phyloP scores from a whole-genome alignment of 2,888 invertebrate genomes.

The Diogma glabrata region DNA sequence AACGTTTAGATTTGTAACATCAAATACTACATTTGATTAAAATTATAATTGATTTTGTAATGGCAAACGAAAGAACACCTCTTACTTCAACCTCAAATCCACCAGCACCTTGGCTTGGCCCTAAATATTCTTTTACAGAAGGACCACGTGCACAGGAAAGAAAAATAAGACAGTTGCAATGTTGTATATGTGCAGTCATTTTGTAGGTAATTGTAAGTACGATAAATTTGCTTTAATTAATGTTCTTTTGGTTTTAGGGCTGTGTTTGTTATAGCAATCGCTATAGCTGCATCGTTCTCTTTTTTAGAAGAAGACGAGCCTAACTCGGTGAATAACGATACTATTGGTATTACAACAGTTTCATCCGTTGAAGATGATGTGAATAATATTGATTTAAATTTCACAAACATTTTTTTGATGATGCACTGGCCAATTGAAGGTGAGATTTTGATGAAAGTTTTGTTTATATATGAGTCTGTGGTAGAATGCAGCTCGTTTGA shows the following conservation, averaged over 20 bases:
- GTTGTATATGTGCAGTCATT: slow-evolving; percentile 53
- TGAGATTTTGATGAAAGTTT: slow-evolving; percentile 3
- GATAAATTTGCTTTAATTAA: background rate
- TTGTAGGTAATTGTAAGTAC: slow-evolving; percentile 46
- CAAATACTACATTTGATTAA: too few species aligned
- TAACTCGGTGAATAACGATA: background rate
- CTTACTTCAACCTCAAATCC: slow-evolving; percentile 28
- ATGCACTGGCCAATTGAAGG: background rate
- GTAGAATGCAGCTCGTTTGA: too few species aligned
- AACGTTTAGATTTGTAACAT: too few species aligned
- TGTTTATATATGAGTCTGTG: too few species aligned
- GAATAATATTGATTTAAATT: background rate
- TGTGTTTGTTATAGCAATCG: slow-evolving; percentile 18
- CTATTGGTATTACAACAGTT: background rate
- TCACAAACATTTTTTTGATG: background rate
- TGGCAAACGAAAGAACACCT: slow-evolving; percentile 42
- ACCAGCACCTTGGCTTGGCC: slow-evolving; percentile 23
- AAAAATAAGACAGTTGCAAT: slow-evolving; percentile 49
- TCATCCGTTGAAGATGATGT: background rate
- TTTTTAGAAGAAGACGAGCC: background rate
- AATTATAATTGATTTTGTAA: slow-evolving; percentile 13
- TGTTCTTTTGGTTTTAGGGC: slow-evolving; percentile 14
- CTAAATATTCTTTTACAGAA: slow-evolving; percentile 40
- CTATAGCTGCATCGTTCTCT: slow-evolving; percentile 19
- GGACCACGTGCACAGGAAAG: slow-evolving; percentile 36